Conservation (phyloP, 2,888 invertebrate genomes). For the Icerya purchasi region DNA sequence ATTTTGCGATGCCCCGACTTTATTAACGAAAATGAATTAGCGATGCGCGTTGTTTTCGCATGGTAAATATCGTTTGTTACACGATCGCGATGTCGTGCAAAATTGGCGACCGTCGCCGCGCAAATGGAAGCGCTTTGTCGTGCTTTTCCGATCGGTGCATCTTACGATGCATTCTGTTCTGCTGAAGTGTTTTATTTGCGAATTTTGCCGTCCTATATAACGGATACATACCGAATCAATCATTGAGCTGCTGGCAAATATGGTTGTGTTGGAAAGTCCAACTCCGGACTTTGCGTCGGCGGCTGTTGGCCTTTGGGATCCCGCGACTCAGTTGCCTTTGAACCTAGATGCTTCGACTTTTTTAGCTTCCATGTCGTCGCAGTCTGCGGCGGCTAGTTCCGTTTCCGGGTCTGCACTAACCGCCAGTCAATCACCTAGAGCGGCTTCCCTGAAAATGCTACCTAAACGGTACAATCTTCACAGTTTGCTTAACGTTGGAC, state of each 20-base stretch:
- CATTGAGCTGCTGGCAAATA: too few species aligned
- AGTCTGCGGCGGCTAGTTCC: constrained; percentile 25
- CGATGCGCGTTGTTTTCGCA: too few species aligned
- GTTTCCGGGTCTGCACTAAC: constrained; percentile 17
- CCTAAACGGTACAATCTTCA: constrained; percentile 77
- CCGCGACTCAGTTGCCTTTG: constrained; percentile 26
- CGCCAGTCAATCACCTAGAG: constrained; percentile 25
- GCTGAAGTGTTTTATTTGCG: too few species aligned
- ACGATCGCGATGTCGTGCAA: background rate
- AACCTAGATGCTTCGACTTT: constrained; percentile 16
- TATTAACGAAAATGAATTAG: too few species aligned
- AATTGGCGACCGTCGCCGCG: too few species aligned
- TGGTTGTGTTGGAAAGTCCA: constrained; percentile 45
- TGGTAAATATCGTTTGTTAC: too few species aligned
- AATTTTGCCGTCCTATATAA: too few species aligned
- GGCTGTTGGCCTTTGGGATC: constrained; percentile 43
- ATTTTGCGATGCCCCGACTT: too few species aligned
- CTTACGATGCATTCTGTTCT: too few species aligned
- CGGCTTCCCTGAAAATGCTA: constrained; percentile 56
- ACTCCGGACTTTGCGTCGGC: constrained; percentile 15
- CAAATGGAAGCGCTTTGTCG: too few species aligned
- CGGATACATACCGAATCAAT: too few species aligned
- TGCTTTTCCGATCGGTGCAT: too few species aligned
- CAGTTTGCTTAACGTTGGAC: constrained; percentile 53
- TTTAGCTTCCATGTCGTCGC: background rate